Evolutionary conservation across 30 jellyfish, hydroid and myxozoan species (phyloP), one percentile per base, ranked within the genome.

Genomic region (Turritopsis dohrnii): DNA sequence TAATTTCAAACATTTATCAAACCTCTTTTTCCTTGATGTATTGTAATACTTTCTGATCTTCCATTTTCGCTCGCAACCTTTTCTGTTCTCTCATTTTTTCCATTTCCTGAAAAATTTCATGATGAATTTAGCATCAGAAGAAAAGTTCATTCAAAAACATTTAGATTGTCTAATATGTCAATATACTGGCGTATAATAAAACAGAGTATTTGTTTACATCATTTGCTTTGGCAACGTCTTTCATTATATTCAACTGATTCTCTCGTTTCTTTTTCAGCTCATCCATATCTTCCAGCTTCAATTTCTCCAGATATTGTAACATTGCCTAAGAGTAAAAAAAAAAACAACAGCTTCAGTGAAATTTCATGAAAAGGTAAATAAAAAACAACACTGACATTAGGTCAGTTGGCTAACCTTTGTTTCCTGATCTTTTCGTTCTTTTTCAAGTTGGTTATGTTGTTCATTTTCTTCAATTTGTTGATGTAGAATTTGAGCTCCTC

Each of bases 221-320:
- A 72, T 94, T 86, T 7, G 99, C 97, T 53, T 28, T 72, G n/a
- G 99, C 97, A 65, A 94, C 99, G 84, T 94, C 99, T 65, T 79
- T 75, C 97, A 89, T 87, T 76, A 94, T 66, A 31, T 74, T 65
- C 23, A 71, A 80, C 52, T 94, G 99, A 7, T 85, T 94, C 52
- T 87, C 94, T 18, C 99, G 84, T 83, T 94, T 94, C 81, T 94
- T 94, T 9, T 89, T 66, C 65, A 94, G 75, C 17, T 79, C 88
- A 29, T 86, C 96, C 96, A 86, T 89, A 79, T 94, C 99, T 60
- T 94, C 99, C 53, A 72, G 77, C 60, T 89, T 88, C 90, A 94
- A 80, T 74, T 89, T 89, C n/a, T 94, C 97, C 82, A 94, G 81
- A 76, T 94, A 94, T 81, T 94, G 96, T 52, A 94, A 85, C 99